Base-by-base conservation (phyloP, 2,797 vertebrate genomes). In the Helicolenus hilgendorfi region DNA sequence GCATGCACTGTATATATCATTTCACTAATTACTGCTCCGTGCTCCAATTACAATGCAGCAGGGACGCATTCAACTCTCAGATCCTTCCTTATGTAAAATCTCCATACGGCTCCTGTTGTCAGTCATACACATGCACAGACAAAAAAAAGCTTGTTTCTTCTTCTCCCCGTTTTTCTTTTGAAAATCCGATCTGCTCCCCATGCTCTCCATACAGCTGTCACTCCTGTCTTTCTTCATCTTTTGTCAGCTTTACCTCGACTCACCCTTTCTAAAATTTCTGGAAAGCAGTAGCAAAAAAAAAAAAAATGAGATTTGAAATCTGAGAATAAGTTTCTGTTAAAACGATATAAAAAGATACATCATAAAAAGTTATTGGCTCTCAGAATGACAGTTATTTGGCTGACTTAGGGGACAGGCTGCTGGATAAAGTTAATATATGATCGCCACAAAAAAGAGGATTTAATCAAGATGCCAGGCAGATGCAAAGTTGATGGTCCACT, bases 31-130 rank as follows among this genome's bases (percentile, higher is more conserved):
- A 96, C 87, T 41, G 62, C 49, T 94, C 84, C 7, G 4, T 87
- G 85, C 82, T 92, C 91, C 95, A 93, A 96, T 95, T 95, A 95
- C 82, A 93, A 82, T 89, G 84, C 92, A 94, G 74, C 77, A 73
- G 94, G 92, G 94, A 91, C 76, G 74, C 55, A 83, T 85, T 90
- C 72, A 74, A 85, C 90, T 89, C 87, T 93, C 78, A 92, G 84
- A 94, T 94, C 91, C 41, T 59, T 71, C 79, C 78, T 82, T 71
- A 56, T 89, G 75, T 81, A 79, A 89, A 92, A 88, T 81, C 80
- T 86, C 64, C 27, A 64, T 83, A 81, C 26, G 11, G 79, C 74
- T 70, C 82, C 71, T 1, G 20, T 68, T 96, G 92, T 94, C 87
- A 95, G 60, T 95, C 91, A 85, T 60, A 75, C 77, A 68, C 65